A percentile compares a stretch with the other conserved stretches of the same genome.
These are phyloP conservation scores for Cyanocitta stelleri DNA, from an alignment of 2,113 vertebrate genomes.

Conservation along the genomic window DNA sequence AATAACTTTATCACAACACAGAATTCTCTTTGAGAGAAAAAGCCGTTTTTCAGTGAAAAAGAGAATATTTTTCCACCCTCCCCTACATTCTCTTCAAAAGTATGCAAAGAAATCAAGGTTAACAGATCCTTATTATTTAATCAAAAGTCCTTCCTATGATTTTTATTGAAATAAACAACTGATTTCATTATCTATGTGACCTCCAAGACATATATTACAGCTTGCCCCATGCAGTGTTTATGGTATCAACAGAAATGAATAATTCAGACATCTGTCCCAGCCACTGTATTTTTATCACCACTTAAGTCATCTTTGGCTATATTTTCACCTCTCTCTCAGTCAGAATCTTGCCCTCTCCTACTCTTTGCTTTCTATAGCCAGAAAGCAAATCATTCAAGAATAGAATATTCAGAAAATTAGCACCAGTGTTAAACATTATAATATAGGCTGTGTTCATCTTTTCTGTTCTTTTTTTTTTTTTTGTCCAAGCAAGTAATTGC, in stretches of 20 bases:
- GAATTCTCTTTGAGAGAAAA: neutral
- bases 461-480: neutral
- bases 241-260: slow-evolving; percentile 30
- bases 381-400: neutral
- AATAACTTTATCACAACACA: neutral
- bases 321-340: neutral
- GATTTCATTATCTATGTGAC: slow-evolving; percentile 13
- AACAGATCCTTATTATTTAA: neutral
- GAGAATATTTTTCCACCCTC: neutral
- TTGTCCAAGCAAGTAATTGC: neutral
- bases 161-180: slow-evolving; percentile 40
- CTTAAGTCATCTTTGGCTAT: neutral
- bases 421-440: neutral
- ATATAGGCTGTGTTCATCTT: neutral
- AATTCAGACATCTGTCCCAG: slow-evolving; percentile 24
- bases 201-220: neutral
- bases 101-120: neutral
- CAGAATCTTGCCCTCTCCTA: neutral
- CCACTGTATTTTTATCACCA: slow-evolving; percentile 29
- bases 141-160: neutral
- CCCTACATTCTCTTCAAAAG: neutral
- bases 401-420: neutral
- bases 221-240: neutral
- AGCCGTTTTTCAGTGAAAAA: neutral
- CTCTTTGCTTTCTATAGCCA: neutral